These are phyloP conservation scores for Bostrychus sinensis DNA, from an alignment of 2,113 vertebrate species.

Conservation along the genomic window DNA sequence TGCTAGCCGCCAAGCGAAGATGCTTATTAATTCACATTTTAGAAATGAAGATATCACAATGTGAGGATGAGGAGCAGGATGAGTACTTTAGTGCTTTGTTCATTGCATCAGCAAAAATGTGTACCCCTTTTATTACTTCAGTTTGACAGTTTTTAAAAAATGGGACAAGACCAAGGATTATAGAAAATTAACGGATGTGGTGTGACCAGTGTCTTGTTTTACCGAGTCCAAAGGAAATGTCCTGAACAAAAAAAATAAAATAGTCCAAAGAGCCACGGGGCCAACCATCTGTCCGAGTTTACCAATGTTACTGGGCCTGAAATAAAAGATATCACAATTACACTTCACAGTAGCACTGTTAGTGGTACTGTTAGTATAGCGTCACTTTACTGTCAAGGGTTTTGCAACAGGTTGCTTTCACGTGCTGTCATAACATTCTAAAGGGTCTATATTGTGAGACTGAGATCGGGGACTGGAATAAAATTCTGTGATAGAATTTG, in stretches of 20 bases:
- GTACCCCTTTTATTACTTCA: slow-evolving; percentile 47
- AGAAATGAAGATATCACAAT: slow-evolving; percentile 31
- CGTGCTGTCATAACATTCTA: too few species aligned
- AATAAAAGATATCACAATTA: slow-evolving; percentile 26
- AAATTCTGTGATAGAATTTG: too few species aligned
- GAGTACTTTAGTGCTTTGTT: slow-evolving; percentile 62
- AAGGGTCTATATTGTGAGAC: too few species aligned
- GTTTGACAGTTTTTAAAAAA: slow-evolving; percentile 32
- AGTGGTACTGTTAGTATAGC: too few species aligned
- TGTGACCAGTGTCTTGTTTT: slow-evolving; percentile 40
- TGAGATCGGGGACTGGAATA: too few species aligned
- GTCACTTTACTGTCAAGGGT: too few species aligned
- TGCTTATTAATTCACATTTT: slow-evolving; percentile 56
- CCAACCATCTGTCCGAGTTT: slow-evolving; percentile 15
- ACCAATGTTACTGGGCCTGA: slow-evolving; percentile 75
- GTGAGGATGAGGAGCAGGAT: slow-evolving; percentile 37
- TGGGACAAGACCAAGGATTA: slow-evolving; percentile 21
- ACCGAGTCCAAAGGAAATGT: slow-evolving; percentile 45
- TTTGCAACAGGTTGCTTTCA: too few species aligned
- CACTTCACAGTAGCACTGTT: not conserved
- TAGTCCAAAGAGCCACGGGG: slow-evolving; percentile 55
- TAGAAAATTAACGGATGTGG: slow-evolving; percentile 47
- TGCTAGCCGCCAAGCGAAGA: slow-evolving; percentile 57
- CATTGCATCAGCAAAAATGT: slow-evolving; percentile 47
- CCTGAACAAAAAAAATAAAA: slow-evolving; percentile 33